Conservation (phyloP, 2,888 invertebrate species). For the Mylabris sibirica region DNA sequence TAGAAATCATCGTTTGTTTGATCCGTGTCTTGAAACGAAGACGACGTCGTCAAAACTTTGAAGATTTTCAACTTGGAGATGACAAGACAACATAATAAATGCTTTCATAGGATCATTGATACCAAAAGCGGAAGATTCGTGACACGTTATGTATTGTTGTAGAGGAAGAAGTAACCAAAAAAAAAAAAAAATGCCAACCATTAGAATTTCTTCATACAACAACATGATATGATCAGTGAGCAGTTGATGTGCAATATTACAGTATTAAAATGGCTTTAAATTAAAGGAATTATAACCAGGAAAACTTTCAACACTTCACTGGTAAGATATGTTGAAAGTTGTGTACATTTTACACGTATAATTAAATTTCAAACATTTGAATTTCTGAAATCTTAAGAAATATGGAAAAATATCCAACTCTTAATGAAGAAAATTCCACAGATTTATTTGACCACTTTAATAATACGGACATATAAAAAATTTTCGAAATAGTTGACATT, state of each 20-base stretch:
- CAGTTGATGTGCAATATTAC: neutral
- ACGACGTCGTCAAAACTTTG: no score
- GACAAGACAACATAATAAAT: no score
- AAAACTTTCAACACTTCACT: neutral
- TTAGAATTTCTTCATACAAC: neutral
- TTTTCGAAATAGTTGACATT: constrained; percentile 28
- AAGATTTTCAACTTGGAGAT: no score
- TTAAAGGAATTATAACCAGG: neutral
- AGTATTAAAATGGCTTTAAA: neutral
- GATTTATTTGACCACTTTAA: neutral
- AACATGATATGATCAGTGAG: neutral
- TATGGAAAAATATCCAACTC: constrained; percentile 3
- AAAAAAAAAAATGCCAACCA: no score
- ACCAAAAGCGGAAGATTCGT: no score
- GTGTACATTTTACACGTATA: constrained; percentile 12
- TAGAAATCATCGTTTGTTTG: no score
- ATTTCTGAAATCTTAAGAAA: constrained; percentile 22
- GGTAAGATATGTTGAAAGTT: neutral
- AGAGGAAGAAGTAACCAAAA: no score
- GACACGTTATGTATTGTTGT: no score
- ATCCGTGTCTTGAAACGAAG: no score
- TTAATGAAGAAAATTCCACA: neutral
- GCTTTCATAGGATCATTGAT: no score
- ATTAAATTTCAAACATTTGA: constrained; percentile 20
- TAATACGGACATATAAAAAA: constrained; percentile 13